A percentile compares a stretch with the other conserved stretches of the same genome.
Conservation (phyloP, 64 coral and sea anemone species). For the Dendrophyllia cribrosa region DNA sequence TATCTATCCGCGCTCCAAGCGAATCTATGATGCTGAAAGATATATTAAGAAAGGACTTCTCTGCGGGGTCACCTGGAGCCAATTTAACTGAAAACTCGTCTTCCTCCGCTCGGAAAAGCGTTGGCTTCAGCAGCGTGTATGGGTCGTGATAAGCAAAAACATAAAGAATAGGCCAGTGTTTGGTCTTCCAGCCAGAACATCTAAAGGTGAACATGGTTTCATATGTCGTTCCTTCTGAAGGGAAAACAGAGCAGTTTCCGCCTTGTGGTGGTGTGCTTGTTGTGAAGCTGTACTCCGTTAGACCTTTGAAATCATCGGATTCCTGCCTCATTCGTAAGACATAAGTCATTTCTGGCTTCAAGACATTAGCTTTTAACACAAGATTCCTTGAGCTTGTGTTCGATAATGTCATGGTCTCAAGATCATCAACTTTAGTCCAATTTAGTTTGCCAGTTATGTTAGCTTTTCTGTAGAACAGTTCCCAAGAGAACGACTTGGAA, state of each 20-base stretch:
- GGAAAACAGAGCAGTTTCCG: slow-evolving; percentile 62
- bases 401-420: slow-evolving; percentile 2
- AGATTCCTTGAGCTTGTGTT: slow-evolving; percentile 22
- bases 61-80: slow-evolving; percentile 60
- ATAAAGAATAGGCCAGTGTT: slow-evolving; percentile 64
- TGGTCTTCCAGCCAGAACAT: slow-evolving; percentile 70
- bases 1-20: slow-evolving; percentile 38
- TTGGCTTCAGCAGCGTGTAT: slow-evolving; percentile 32
- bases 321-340: slow-evolving; percentile 35
- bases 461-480: slow-evolving; percentile 8
- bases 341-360: slow-evolving; percentile 31
- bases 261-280: slow-evolving; percentile 72
- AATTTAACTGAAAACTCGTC: slow-evolving; percentile 26
- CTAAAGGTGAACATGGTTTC: slow-evolving; percentile 69
- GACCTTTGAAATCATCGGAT: slow-evolving; percentile 17
- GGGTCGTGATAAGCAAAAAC: slow-evolving; percentile 58
- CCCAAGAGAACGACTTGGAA: slow-evolving; percentile 22
- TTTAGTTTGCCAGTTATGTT: background rate
- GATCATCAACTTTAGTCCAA: slow-evolving; percentile 28
- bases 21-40: slow-evolving; percentile 54
- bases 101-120: slow-evolving; percentile 46
- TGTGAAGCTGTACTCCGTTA: slow-evolving; percentile 74
- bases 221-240: slow-evolving; percentile 42
- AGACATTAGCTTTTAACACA: slow-evolving; percentile 13
- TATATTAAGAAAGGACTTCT: slow-evolving; percentile 45